phyloP scores from a whole-genome alignment of 2,797 vertebrate species.

The Pipistrellus pygmaeus region DNA sequence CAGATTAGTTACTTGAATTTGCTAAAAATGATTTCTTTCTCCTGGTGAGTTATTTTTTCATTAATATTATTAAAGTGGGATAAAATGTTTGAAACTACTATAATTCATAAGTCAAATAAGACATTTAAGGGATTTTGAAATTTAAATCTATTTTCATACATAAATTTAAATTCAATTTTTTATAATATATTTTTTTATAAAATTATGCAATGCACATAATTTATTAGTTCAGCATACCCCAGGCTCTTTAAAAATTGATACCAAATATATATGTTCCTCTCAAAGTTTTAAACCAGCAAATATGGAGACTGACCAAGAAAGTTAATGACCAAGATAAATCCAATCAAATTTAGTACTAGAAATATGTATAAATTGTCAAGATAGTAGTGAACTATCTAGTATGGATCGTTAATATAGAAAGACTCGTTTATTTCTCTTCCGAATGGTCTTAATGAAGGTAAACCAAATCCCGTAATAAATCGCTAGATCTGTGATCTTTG shows the following conservation, averaged over 20 bases:
- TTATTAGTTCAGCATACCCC: not conserved
- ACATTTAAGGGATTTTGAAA: not conserved
- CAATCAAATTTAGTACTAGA: not conserved
- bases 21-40: not conserved
- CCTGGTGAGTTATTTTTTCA: not conserved
- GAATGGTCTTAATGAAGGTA: not conserved
- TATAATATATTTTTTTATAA: too few species aligned
- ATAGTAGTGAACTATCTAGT: not conserved
- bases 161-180: not conserved
- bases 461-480: not conserved
- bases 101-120: not conserved
- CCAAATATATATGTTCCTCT: not conserved
- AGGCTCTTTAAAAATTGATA: not conserved
- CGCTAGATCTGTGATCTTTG: not conserved
- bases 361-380: not conserved
- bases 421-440: not conserved
- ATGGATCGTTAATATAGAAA: not conserved
- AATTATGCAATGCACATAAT: not conserved
- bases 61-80: not conserved
- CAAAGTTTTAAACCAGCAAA: not conserved
- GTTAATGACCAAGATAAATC: not conserved
- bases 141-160: not conserved
- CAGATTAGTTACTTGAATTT: not conserved
- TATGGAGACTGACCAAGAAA: not conserved
- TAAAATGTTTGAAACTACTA: not conserved